These are phyloP conservation scores for Pomacea canaliculata DNA, from an alignment of 2,888 invertebrate species.

Conservation along the genomic window DNA sequence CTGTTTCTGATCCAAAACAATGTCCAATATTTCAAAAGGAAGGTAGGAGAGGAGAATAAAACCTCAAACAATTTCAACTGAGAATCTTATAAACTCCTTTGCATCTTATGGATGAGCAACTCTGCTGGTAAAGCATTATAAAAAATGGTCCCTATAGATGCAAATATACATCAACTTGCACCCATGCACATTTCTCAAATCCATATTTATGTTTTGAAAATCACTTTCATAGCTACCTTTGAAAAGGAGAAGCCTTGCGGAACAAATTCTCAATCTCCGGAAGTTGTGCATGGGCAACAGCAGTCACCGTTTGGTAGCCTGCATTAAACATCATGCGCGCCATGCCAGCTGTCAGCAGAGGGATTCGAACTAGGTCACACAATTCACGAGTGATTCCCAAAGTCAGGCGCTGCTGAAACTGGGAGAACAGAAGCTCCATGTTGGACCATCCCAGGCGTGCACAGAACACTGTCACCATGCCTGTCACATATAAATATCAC, in stretches of 20 bases:
- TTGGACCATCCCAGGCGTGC: constrained; percentile 91
- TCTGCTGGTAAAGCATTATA: too few relatives aligned
- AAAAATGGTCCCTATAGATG: too few relatives aligned
- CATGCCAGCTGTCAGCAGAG: constrained; percentile 84
- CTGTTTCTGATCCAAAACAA: too few relatives aligned
- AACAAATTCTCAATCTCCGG: constrained; percentile 82
- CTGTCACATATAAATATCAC: constrained; percentile 70
- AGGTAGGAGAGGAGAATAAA: too few relatives aligned
- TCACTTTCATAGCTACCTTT: constrained; percentile 73
- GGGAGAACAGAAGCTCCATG: constrained; percentile 87
- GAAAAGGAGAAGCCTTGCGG: constrained; percentile 85
- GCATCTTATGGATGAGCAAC: too few relatives aligned
- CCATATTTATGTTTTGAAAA: constrained; percentile 78
- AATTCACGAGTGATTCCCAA: constrained; percentile 95
- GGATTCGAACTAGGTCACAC: constrained; percentile 85
- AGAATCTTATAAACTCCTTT: too few relatives aligned
- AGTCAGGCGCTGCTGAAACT: constrained; percentile 93
- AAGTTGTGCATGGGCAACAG: constrained; percentile 82
- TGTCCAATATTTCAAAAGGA: too few relatives aligned
- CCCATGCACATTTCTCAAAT: too few relatives aligned
- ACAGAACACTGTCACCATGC: constrained; percentile 97
- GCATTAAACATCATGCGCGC: constrained; percentile 87
- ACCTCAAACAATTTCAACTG: too few relatives aligned
- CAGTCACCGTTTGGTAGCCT: constrained; percentile 83
- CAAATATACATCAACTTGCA: too few relatives aligned